Evolutionary conservation across 2,888 invertebrate species (phyloP), one percentile per base, ranked within the genome.

Genomic region (Melinopterus prodromus): DNA sequence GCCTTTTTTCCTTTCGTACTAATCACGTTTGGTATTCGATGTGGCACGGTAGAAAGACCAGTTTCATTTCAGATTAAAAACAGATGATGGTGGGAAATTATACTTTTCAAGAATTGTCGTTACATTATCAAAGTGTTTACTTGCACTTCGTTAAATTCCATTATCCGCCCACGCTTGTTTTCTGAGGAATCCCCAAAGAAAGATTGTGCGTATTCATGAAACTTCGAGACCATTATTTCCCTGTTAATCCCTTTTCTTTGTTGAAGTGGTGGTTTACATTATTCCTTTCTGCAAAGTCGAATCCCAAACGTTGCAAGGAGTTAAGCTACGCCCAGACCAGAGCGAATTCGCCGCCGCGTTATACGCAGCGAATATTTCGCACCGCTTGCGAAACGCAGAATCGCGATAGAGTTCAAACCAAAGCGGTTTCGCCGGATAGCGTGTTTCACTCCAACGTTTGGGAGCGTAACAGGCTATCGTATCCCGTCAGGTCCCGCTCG

Each of bases 141-240:
- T 83, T 86, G 85, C 69, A 82, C 71, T 83, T 83, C 83, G 82
- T 86, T 86, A 76, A 86, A 86, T 69, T 84, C 85, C 71, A 83
- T 85, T 6, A 84, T 84, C 78, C 85, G 83, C 38, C 85, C 80
- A 83, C 53, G 70, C 83, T 82, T 16, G 79, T 81, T 70, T 82
- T 71, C 76, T 82, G 78, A 69, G 84, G 80, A 36, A 78, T 75
- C 69, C 83, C 75, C 53, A 84, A 69, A 77, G 79, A 78, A 69
- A 71, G 71, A 16, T 26, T 26, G 26, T 6, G 15, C n/a, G n/a
- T 71, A 1, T 16, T 78, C 14, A 69, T 76, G 78, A 82, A 82
- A 82, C 15, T 15, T 69, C 70, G 78, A 16, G 81, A 78, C 83
- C 82, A 84, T 36, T 84, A 80, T 38, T 80, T 81, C 12, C 84